Base-by-base conservation (phyloP, 2,113 vertebrate species). In the Dasypus novemcinctus region DNA sequence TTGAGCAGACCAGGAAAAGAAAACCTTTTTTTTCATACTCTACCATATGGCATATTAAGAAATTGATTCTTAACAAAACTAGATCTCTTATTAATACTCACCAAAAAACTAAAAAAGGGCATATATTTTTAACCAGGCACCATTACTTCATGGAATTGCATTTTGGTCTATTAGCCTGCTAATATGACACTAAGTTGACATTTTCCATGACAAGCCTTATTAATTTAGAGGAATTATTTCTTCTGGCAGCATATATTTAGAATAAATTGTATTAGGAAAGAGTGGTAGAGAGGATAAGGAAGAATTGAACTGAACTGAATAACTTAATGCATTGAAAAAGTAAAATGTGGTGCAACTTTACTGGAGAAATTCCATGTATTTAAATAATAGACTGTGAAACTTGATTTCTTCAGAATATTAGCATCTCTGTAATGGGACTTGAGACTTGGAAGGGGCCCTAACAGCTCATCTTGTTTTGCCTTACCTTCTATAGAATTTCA, bases 161-260 rank as follows among this genome's bases (percentile, higher is more conserved):
- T 74, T 96, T 96, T 90, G 64, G 54, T 97, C 95, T 64, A 76
- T 74, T 97, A 69, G 49, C 80, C 89, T 96, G 49, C 69, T 84
- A 95, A 79, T 33, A 0, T 79, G 95, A 91, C 89, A 87, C 59
- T 61, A 92, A 97, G 80, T 66, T 91, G 93, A 88, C 21, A 84
- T 84, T 97, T 97, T 87, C 92, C 95, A 78, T 96, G 89, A 97
- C 89, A 97, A 94, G 66, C 17, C 49, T 97, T 86, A 80, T 86
- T 98, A 96, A 94, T 97, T 83, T 98, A 33, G 36, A 93, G 76
- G 68, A 97, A 93, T 95, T 95, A 95, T 94, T 91, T 52, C 49
- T 95, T 92, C 74, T 97, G 93, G 78, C 87, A 97, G 91, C 9
- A 3, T 93, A 72, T 96, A 36, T 87, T 87, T 57, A 83, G 72